phyloP scores from a whole-genome alignment of 2,888 invertebrate genomes.

The Linnaemya vulpina region DNA sequence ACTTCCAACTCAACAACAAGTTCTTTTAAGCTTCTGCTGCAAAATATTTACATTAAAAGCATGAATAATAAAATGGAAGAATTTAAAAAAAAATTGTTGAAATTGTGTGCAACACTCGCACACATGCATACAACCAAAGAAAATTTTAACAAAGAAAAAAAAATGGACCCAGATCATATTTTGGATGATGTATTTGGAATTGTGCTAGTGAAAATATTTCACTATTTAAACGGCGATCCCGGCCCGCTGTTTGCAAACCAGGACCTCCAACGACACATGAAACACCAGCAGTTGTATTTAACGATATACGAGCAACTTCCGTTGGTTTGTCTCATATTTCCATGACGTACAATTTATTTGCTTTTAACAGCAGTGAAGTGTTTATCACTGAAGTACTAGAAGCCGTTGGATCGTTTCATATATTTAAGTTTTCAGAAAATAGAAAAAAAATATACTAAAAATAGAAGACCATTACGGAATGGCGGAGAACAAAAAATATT shows the following conservation, averaged over 20 bases:
- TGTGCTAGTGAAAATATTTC: no score
- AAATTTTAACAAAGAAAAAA: conserved; percentile 9
- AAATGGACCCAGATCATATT: no score
- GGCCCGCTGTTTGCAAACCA: no score
- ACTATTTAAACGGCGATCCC: no score
- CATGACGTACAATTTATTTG: no score
- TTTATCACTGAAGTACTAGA: neutral
- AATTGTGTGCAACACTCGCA: conserved; percentile 41
- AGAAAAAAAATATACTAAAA: conserved; percentile 3
- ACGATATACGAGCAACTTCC: no score
- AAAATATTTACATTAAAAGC: neutral
- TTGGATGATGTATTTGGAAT: no score
- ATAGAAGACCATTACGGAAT: conserved; percentile 7
- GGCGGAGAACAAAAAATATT: conserved; percentile 41
- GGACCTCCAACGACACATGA: no score
- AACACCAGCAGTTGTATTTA: no score
- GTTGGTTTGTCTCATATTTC: no score
- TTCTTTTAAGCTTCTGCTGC: neutral
- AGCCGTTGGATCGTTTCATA: neutral
- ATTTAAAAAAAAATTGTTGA: conserved; percentile 62
- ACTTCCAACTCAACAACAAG: neutral
- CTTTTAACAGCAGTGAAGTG: no score
- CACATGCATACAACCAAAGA: neutral
- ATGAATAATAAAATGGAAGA: conserved; percentile 62
- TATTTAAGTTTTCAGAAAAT: neutral